A percentile compares a stretch with the other conserved stretches of the same genome.
Conservation (phyloP, 2,113 vertebrate species). For the Dromas ardeola region DNA sequence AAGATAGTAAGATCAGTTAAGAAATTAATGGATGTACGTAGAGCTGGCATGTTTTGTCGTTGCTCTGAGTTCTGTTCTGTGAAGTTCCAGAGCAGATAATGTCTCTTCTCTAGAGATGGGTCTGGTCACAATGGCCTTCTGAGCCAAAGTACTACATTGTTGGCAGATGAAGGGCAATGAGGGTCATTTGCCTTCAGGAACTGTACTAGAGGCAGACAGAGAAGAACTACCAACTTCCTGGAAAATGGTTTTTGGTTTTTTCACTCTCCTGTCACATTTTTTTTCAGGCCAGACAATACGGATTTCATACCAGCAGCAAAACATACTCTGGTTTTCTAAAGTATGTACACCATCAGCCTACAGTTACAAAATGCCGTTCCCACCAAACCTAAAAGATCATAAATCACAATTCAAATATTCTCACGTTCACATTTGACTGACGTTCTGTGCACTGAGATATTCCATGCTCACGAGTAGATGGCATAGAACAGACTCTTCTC, state of each 20-base stretch:
- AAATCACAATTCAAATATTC: neutral
- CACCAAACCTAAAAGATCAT: neutral
- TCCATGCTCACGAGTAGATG: neutral
- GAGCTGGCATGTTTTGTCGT: neutral
- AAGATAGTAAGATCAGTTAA: neutral
- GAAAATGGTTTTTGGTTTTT: neutral
- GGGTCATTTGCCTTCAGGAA: neutral
- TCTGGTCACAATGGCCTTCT: neutral
- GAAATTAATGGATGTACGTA: neutral
- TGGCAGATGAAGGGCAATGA: neutral
- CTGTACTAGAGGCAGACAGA: neutral
- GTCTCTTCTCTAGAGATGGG: neutral
- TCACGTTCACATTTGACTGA: neutral
- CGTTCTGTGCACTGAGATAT: neutral
- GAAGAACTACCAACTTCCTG: neutral
- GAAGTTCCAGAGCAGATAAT: neutral
- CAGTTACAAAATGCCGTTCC: neutral
- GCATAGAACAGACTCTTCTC: neutral
- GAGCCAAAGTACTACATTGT: neutral
- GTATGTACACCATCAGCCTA: neutral
- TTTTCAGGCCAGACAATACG: neutral
- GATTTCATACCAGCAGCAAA: neutral
- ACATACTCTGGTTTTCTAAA: neutral
- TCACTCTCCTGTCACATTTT: neutral
- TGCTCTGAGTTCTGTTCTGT: neutral